Conservation (phyloP, 1,140 invertebrate species). For the Hypothenemus hampei region DNA sequence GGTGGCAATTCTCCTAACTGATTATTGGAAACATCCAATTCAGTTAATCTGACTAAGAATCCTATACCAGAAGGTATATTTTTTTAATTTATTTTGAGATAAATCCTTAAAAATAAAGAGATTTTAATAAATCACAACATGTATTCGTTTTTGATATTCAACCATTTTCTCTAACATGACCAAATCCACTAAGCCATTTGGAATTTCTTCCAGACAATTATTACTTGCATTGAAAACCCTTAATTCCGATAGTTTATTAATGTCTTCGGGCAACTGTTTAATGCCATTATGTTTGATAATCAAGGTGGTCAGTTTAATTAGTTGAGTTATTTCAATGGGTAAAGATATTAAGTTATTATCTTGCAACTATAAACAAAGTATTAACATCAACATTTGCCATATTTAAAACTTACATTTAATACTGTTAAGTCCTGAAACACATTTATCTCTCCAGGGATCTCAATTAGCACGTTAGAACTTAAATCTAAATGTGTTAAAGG, state of each 20-base stretch:
- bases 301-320: constrained; percentile 67
- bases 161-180: constrained; percentile 68
- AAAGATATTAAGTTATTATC: constrained; percentile 69
- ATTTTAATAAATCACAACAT: not conserved
- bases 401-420: constrained; percentile 59
- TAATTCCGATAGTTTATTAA: constrained; percentile 64
- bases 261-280: constrained; percentile 54
- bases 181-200: constrained; percentile 62
- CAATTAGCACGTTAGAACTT: constrained; percentile 69
- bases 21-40: constrained; percentile 77
- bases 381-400: not conserved
- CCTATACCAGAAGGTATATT: constrained; percentile 72
- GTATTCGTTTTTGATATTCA: constrained; percentile 33
- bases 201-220: constrained; percentile 54
- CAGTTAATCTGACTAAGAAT: constrained; percentile 64
- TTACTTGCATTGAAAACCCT: constrained; percentile 63
- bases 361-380: constrained; percentile 49
- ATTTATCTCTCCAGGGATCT: constrained; percentile 63
- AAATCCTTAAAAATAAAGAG: constrained; percentile 54
- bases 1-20: constrained; percentile 61
- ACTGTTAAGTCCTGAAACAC: constrained; percentile 64
- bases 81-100: constrained; percentile 60
- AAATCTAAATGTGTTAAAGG: constrained; percentile 73
- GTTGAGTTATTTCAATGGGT: constrained; percentile 69
- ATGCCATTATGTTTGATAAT: constrained; percentile 79